Evolutionary conservation across 2,888 invertebrate genomes (phyloP).

Genomic region (Chrysomela aeneicollis): DNA sequence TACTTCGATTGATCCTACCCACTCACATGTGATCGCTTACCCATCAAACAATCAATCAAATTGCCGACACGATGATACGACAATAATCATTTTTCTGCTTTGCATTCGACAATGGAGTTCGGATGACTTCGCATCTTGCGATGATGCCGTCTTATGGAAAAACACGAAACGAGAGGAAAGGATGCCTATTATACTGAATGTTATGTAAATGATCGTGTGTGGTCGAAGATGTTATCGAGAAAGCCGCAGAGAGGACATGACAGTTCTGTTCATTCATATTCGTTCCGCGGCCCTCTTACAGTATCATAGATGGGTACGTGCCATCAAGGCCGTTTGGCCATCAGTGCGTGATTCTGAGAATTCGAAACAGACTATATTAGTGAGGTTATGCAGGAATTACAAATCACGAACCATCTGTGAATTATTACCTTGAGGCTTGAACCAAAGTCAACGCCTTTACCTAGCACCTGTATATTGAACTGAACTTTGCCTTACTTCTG

Average conservation of each 20-base stretch:
- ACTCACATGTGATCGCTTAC: background rate
- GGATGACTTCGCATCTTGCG: background rate
- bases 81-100: background rate
- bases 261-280: background rate
- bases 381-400: too few species aligned
- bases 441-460: too few species aligned
- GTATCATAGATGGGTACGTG: too few species aligned
- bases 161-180: background rate
- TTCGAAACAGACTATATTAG: too few species aligned
- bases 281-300: background rate
- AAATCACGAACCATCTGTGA: too few species aligned
- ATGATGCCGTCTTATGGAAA: too few species aligned
- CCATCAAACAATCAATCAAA: constrained; percentile 2
- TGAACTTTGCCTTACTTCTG: too few species aligned
- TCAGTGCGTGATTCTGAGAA: too few species aligned
- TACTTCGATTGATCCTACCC: background rate
- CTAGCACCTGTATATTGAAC: too few species aligned
- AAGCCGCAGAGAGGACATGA: background rate
- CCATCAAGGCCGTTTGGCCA: too few species aligned
- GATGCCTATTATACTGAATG: background rate
- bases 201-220: constrained; percentile 4
- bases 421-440: too few species aligned
- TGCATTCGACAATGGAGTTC: constrained; percentile 1
- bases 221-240: constrained; percentile 5
- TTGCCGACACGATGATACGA: background rate